Percentiles rank a stretch among this genome's conserved stretches.
phyloP scores from a whole-genome alignment of 2,888 invertebrate species.

The Hemaris fuciformis region DNA sequence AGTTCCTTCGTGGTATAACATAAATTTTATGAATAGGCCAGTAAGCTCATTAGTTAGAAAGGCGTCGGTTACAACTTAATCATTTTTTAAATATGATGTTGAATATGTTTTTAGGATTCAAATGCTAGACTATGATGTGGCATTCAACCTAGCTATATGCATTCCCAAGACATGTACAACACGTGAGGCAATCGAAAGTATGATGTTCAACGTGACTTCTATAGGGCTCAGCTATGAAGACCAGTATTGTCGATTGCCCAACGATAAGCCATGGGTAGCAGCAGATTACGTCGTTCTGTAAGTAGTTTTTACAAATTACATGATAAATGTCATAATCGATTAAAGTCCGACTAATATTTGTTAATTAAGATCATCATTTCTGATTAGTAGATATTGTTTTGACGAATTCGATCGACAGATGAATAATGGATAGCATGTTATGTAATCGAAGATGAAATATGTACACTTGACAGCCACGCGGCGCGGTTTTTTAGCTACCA shows the following conservation, averaged over 20 bases:
- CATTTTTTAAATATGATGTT: neutral
- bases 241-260: conserved; percentile 53
- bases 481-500: too few relatives aligned
- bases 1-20: too few relatives aligned
- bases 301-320: conserved; percentile 29
- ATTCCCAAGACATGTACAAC: conserved; percentile 60
- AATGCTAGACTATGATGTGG: neutral
- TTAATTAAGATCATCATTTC: neutral
- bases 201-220: conserved; percentile 35
- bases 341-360: neutral
- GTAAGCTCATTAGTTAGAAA: too few relatives aligned
- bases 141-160: conserved; percentile 48
- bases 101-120: neutral
- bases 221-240: conserved; percentile 45
- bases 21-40: too few relatives aligned
- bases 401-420: neutral
- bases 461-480: too few relatives aligned
- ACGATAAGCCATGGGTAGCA: conserved; percentile 62
- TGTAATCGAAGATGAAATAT: too few relatives aligned
- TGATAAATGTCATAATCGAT: neutral
- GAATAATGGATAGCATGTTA: neutral
- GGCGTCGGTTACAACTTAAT: neutral
- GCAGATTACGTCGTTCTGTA: conserved; percentile 64
- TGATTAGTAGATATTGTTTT: neutral
- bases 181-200: conserved; percentile 38